These are phyloP conservation scores for Pherbina coryleti DNA, from an alignment of 2,888 invertebrate genomes.

Conservation along the genomic window DNA sequence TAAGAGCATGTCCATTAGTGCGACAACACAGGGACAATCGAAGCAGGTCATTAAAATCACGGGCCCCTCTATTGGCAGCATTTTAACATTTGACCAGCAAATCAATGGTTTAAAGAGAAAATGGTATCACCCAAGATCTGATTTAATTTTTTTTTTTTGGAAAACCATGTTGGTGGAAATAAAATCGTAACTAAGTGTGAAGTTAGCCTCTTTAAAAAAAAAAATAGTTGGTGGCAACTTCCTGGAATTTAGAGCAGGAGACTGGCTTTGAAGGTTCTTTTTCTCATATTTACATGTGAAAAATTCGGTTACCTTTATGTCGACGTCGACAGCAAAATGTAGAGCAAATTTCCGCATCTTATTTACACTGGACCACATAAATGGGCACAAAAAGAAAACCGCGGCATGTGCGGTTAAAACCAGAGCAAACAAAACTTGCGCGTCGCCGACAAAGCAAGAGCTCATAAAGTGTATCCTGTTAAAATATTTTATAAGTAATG, in stretches of 20 bases:
- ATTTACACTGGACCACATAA: slow-evolving; percentile 3
- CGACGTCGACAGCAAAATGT: background rate
- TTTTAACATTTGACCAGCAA: no score
- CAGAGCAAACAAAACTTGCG: slow-evolving; percentile 8
- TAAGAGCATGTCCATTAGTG: slow-evolving; percentile 29
- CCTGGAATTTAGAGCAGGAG: background rate
- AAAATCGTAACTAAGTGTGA: background rate
- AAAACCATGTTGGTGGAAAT: background rate
- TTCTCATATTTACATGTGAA: slow-evolving; percentile 15
- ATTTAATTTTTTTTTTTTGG: background rate
- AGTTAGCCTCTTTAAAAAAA: no score
- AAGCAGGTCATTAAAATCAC: background rate
- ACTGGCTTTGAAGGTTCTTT: background rate
- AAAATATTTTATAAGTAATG: background rate
- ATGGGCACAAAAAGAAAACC: background rate
- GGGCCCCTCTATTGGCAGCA: background rate
- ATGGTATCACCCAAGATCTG: background rate
- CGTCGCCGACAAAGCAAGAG: slow-evolving; percentile 9
- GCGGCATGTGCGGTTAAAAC: background rate
- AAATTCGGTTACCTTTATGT: background rate
- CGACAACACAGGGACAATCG: background rate
- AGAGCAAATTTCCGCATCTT: background rate
- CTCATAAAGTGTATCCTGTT: background rate
- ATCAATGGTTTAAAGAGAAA: no score
- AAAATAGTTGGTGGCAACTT: no score